phyloP scores from a whole-genome alignment of 2,797 vertebrate genomes.

The Luscinia luscinia region DNA sequence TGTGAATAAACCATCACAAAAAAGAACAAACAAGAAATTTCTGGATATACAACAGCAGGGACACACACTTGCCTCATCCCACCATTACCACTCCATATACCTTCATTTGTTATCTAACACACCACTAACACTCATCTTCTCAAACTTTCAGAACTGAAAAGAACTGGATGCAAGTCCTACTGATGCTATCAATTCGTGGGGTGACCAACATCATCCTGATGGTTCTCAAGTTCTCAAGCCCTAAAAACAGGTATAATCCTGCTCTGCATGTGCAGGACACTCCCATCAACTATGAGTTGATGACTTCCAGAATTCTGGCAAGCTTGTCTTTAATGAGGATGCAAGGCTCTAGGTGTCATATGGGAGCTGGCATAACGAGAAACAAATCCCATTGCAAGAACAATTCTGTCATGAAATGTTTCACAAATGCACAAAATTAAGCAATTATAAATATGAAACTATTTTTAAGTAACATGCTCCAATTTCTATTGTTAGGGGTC shows the following conservation, averaged over 20 bases:
- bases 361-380: not conserved
- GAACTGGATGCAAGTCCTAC: not conserved
- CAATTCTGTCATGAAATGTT: not conserved
- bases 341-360: not conserved
- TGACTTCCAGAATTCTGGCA: not conserved
- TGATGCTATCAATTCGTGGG: fast-evolving
- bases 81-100: fast-evolving
- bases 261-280: not conserved
- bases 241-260: not conserved
- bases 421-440: not conserved
- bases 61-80: not conserved
- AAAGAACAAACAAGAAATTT: not conserved
- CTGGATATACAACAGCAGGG: not conserved
- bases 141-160: not conserved
- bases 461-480: not conserved
- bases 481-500: not conserved
- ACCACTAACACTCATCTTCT: not conserved
- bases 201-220: not conserved
- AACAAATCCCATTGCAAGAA: not conserved
- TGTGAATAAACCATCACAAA: not conserved
- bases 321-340: not conserved
- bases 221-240: not conserved
- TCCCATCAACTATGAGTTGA: not conserved
- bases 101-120: not conserved
- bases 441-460: not conserved